phyloP scores from a whole-genome alignment of 1,140 invertebrate genomes.

The Papilio glaucus region DNA sequence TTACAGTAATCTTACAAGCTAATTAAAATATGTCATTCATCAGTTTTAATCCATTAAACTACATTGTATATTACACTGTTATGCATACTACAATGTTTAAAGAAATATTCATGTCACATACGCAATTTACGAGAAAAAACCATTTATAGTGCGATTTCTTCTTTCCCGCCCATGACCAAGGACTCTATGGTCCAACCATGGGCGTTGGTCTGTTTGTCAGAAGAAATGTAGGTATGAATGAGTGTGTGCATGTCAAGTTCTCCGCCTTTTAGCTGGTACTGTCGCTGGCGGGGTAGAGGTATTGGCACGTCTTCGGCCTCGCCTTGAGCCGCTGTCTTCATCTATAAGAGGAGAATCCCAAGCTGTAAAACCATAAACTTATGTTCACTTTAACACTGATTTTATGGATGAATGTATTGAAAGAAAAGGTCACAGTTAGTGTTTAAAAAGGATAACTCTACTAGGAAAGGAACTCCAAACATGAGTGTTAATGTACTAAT shows the following conservation, averaged over 20 bases:
- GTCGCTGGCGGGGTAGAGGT: constrained; percentile 69
- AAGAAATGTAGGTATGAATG: constrained; percentile 71
- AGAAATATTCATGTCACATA: constrained; percentile 16
- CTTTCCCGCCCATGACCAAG: constrained; percentile 41
- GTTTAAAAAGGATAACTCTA: too few species aligned
- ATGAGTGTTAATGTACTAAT: too few species aligned
- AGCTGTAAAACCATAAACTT: constrained; percentile 43
- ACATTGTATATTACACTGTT: neutral
- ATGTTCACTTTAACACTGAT: neutral
- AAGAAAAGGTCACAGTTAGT: constrained; percentile 29
- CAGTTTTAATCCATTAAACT: neutral
- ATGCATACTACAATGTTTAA: neutral
- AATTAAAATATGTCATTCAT: neutral
- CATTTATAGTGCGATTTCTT: constrained; percentile 47
- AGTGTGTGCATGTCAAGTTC: constrained; percentile 67
- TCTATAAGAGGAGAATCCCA: constrained; percentile 68
- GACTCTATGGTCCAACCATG: constrained; percentile 42
- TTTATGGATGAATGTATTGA: neutral
- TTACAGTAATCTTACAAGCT: constrained; percentile 15
- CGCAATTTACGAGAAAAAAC: constrained; percentile 49
- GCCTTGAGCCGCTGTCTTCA: constrained; percentile 61
- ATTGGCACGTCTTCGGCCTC: constrained; percentile 65
- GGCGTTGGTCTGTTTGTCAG: constrained; percentile 59
- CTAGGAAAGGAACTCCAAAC: too few species aligned
- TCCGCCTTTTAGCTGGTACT: constrained; percentile 63